phyloP scores from a whole-genome alignment of 2,113 vertebrate species.

The Clarias gariepinus region DNA sequence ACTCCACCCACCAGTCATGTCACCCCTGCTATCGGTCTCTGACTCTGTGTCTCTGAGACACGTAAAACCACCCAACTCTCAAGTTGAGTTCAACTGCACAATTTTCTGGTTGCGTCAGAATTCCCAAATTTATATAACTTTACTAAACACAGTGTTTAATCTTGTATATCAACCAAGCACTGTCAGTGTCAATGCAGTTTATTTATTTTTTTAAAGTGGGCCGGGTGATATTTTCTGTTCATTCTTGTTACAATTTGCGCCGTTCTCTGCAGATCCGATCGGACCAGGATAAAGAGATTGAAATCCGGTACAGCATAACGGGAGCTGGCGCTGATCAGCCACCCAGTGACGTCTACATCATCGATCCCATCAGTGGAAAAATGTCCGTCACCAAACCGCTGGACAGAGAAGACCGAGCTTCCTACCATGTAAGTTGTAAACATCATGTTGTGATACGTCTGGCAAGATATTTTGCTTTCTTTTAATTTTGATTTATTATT shows the following conservation, averaged over 20 bases:
- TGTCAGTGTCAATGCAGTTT: neutral
- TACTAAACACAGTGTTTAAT: neutral
- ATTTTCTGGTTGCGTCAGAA: neutral
- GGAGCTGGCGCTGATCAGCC: slow-evolving; percentile 94
- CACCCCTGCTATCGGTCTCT: neutral
- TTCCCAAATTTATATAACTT: neutral
- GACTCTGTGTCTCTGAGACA: no score
- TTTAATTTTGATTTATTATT: neutral
- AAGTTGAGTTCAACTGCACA: no score
- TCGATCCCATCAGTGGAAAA: slow-evolving; percentile 92
- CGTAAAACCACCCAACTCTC: neutral
- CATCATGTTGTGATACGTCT: neutral
- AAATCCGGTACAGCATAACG: slow-evolving; percentile 96
- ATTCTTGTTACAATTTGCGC: neutral
- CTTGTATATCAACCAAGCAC: neutral
- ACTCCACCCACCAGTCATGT: neutral
- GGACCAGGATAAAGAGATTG: slow-evolving; percentile 92
- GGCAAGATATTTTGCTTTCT: no score
- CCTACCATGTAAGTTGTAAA: slow-evolving; percentile 86
- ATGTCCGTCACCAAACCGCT: slow-evolving; percentile 96
- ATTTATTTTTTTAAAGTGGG: no score
- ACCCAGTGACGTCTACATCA: slow-evolving; percentile 93
- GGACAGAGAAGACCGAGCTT: slow-evolving; percentile 93
- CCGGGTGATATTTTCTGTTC: neutral
- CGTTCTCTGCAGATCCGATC: slow-evolving; percentile 86